phyloP scores from a whole-genome alignment of 2,797 vertebrate genomes.

The Acanthurus tractus region DNA sequence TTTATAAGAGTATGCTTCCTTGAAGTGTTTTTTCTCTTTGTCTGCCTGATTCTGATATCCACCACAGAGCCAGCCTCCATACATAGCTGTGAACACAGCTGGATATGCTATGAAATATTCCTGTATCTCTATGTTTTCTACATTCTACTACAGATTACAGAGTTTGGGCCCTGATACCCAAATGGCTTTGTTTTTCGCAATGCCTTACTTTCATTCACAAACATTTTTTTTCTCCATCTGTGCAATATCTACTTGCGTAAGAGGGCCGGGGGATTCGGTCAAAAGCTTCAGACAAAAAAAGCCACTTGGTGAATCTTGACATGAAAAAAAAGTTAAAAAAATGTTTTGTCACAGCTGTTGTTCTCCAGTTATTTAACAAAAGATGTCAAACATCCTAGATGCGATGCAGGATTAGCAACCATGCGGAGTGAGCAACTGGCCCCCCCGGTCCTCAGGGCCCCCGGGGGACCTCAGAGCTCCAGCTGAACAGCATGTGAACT shows the following conservation, averaged over 20 bases:
- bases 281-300: constrained; percentile 1
- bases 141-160: not conserved
- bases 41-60: constrained; percentile 33
- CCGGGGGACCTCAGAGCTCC: not conserved
- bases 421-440: constrained; percentile 5
- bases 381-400: constrained; percentile 6
- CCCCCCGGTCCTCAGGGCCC: not conserved
- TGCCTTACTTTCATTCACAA: not conserved
- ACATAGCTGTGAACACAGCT: not conserved
- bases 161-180: not conserved
- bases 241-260: not conserved
- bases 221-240: not conserved
- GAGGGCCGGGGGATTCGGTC: not conserved
- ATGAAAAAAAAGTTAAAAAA: not conserved
- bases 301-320: not conserved
- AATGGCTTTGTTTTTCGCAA: not conserved
- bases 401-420: constrained; percentile 15
- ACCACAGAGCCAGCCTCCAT: not conserved
- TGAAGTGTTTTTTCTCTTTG: constrained; percentile 17
- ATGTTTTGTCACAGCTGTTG: not conserved
- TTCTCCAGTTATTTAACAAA: not conserved
- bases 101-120: not conserved
- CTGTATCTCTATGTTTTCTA: not conserved
- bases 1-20: constrained; percentile 33
- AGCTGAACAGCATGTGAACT: constrained; percentile 14